Percentiles rank a stretch among this genome's conserved stretches.
Evolutionary conservation across 2,888 invertebrate genomes (phyloP).

Genomic region (Thecocarcelia acutangulata): DNA sequence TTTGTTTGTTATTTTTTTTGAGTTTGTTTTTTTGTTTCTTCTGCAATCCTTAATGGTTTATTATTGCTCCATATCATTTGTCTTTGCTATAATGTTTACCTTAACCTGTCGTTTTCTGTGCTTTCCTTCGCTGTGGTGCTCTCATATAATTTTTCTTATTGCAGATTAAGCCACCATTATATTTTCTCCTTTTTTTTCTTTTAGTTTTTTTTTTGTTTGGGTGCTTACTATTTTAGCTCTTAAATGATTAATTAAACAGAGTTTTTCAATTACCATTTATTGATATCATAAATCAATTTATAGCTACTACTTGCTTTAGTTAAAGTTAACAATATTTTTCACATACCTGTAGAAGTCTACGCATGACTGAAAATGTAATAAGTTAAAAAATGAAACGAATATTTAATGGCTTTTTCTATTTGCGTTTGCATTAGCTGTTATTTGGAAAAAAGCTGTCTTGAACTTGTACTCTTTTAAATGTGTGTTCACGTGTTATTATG

Average conservation of each 20-base stretch:
- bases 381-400: slow-evolving; percentile 14
- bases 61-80: slow-evolving; percentile 65
- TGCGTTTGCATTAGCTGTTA: background rate
- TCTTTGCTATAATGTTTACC: slow-evolving; percentile 59
- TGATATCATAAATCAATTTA: slow-evolving; percentile 76
- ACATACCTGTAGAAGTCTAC: slow-evolving; percentile 59
- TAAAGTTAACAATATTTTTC: slow-evolving; percentile 34
- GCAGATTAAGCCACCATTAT: slow-evolving; percentile 37
- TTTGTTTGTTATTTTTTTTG: slow-evolving; percentile 27
- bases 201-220: slow-evolving; percentile 17
- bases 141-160: slow-evolving; percentile 51
- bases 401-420: slow-evolving; percentile 28
- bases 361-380: slow-evolving; percentile 40
- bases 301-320: slow-evolving; percentile 62
- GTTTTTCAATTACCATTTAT: slow-evolving; percentile 77
- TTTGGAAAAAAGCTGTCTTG: slow-evolving; percentile 48
- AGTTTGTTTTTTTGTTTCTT: background rate
- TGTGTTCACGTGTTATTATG: slow-evolving; percentile 38
- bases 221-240: slow-evolving; percentile 48
- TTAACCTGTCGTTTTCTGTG: slow-evolving; percentile 59
- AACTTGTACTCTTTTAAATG: slow-evolving; percentile 61
- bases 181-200: slow-evolving; percentile 8
- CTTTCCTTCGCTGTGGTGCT: slow-evolving; percentile 6
- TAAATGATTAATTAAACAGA: slow-evolving; percentile 76
- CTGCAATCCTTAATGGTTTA: slow-evolving; percentile 60